These are phyloP conservation scores for Oasisia sp. DNA, from an alignment of 2,888 invertebrate genomes.

Conservation along the genomic window DNA sequence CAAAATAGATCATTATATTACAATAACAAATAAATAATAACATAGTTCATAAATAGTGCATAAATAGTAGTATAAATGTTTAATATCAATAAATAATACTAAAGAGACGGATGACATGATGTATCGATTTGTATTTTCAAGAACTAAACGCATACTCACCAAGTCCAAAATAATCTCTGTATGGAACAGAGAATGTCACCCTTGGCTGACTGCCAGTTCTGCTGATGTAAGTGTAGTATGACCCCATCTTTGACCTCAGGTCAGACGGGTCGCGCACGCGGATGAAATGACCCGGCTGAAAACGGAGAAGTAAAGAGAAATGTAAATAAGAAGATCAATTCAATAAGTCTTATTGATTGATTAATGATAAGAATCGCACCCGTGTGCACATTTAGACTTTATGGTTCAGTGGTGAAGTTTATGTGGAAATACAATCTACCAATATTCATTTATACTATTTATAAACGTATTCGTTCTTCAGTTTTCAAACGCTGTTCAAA, in stretches of 20 bases:
- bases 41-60: no score
- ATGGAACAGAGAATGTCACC: background rate
- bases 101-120: background rate
- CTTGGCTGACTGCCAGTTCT: conserved; percentile 4
- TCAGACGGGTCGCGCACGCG: background rate
- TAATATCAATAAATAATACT: no score
- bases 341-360: background rate
- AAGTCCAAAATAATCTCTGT: background rate
- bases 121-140: background rate
- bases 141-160: background rate
- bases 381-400: background rate
- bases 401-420: background rate
- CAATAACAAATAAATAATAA: no score
- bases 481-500: no score
- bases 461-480: background rate
- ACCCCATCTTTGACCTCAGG: background rate
- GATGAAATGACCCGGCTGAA: conserved; percentile 1
- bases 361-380: background rate
- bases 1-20: no score
- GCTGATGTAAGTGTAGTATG: background rate
- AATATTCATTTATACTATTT: background rate
- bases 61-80: no score
- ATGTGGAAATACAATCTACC: background rate
- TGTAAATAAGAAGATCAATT: no score
- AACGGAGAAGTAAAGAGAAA: background rate